phyloP scores from a whole-genome alignment of 1,140 invertebrate genomes.

The Dendroctonus valens region DNA sequence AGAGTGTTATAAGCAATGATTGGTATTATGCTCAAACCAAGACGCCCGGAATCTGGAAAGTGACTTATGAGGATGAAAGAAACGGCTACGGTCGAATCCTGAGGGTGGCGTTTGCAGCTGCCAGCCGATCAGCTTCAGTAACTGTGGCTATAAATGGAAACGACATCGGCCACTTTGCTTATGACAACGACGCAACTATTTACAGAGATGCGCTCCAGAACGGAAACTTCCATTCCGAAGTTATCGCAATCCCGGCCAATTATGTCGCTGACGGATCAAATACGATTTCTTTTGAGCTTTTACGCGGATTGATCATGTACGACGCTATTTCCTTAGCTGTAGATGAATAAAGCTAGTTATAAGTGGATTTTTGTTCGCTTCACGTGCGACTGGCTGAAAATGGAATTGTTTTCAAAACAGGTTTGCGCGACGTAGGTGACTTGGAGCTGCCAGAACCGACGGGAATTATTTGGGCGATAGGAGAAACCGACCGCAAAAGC shows the following conservation, averaged over 20 bases:
- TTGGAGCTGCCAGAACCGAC: constrained; percentile 14
- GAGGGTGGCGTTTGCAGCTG: constrained; percentile 18
- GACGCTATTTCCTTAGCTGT: constrained; percentile 11
- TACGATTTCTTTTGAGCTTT: constrained; percentile 8
- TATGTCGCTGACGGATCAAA: constrained; percentile 4
- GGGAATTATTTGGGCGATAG: constrained; percentile 15
- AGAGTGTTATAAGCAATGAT: constrained; percentile 7
- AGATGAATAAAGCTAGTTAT: background rate
- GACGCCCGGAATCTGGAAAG: constrained; percentile 10
- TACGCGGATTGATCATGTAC: constrained; percentile 21
- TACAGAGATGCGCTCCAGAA: constrained; percentile 26
- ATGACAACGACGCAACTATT: constrained; percentile 13
- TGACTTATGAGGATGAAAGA: constrained; percentile 3
- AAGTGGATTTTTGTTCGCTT: too few relatives aligned
- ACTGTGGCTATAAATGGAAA: constrained; percentile 1
- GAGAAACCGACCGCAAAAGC: constrained; percentile 9
- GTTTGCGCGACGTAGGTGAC: background rate
- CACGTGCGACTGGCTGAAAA: too few relatives aligned
- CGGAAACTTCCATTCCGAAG: constrained; percentile 14
- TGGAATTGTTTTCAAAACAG: too few relatives aligned
- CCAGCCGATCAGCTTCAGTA: constrained; percentile 6
- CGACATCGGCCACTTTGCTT: constrained; percentile 4
- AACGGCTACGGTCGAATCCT: constrained; percentile 3
- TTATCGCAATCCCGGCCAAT: constrained; percentile 1
- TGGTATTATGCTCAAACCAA: constrained; percentile 23